These are phyloP conservation scores for Bombus haemorrhoidalis DNA, from an alignment of 1,140 invertebrate genomes.

Conservation along the genomic window DNA sequence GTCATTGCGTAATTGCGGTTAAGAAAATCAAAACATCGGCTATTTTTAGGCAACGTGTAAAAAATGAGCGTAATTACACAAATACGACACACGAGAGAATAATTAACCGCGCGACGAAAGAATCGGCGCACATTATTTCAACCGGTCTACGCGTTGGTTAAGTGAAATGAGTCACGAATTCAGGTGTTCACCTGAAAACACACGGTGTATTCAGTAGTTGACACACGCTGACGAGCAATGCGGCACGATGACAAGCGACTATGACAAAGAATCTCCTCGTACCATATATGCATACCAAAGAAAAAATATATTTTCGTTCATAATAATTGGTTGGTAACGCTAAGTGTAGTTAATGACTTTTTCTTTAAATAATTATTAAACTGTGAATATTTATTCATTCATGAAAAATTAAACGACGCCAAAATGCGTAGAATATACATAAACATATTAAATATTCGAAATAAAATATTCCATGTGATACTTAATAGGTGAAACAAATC, in stretches of 20 bases:
- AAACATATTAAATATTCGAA: no score
- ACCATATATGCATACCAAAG: slow-evolving; percentile 52
- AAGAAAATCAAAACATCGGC: slow-evolving; percentile 15
- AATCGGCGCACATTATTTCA: background rate
- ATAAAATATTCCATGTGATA: background rate
- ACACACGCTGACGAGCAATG: slow-evolving; percentile 45
- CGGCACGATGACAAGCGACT: slow-evolving; percentile 55
- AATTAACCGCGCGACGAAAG: background rate
- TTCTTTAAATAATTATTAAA: no score
- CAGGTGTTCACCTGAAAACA: slow-evolving; percentile 21
- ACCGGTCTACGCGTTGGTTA: background rate
- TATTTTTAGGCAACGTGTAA: slow-evolving; percentile 18
- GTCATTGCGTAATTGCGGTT: slow-evolving; percentile 9
- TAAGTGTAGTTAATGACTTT: no score
- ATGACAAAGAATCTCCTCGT: slow-evolving; percentile 65
- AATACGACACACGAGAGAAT: background rate
- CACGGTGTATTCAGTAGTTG: slow-evolving; percentile 13
- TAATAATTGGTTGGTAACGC: slow-evolving; percentile 13
- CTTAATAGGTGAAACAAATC: background rate
- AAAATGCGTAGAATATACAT: no score
- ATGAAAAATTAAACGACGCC: no score
- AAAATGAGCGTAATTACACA: background rate
- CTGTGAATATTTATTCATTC: no score
- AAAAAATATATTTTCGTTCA: slow-evolving; percentile 60
- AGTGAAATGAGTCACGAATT: slow-evolving; percentile 47